Conservation (phyloP, 2,888 invertebrate genomes). For the Hyppa rectilinea region DNA sequence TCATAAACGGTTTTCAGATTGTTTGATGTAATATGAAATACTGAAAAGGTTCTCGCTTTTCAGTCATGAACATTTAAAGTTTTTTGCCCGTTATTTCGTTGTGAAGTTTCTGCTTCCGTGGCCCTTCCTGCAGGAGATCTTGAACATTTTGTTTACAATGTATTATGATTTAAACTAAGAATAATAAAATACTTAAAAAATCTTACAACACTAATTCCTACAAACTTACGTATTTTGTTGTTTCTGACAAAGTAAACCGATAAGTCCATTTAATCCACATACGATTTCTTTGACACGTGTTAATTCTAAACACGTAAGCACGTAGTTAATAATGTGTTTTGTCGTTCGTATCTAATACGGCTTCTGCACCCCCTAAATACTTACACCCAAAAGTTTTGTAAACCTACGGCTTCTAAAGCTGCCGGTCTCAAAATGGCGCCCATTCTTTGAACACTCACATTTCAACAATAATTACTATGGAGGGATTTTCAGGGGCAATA, state of each 20-base stretch:
- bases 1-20: constrained; percentile 33
- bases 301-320: constrained; percentile 72
- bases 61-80: background rate
- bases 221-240: constrained; percentile 6
- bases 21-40: constrained; percentile 28
- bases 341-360: constrained; percentile 76
- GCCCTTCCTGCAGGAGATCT: background rate
- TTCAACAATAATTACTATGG: constrained; percentile 45
- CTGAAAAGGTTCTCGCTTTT: constrained; percentile 29
- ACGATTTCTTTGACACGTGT: constrained; percentile 71
- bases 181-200: background rate
- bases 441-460: constrained; percentile 72
- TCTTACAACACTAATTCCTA: constrained; percentile 8
- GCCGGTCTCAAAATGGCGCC: constrained; percentile 84
- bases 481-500: constrained; percentile 28
- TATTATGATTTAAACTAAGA: background rate
- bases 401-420: constrained; percentile 82
- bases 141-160: background rate
- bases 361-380: constrained; percentile 82
- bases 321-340: constrained; percentile 72
- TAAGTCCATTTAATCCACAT: constrained; percentile 58
- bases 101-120: background rate
- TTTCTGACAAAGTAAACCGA: constrained; percentile 26
- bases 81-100: background rate
- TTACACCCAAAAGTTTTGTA: constrained; percentile 77